Conservation (phyloP, 2,888 invertebrate genomes). For the Nezara viridula region DNA sequence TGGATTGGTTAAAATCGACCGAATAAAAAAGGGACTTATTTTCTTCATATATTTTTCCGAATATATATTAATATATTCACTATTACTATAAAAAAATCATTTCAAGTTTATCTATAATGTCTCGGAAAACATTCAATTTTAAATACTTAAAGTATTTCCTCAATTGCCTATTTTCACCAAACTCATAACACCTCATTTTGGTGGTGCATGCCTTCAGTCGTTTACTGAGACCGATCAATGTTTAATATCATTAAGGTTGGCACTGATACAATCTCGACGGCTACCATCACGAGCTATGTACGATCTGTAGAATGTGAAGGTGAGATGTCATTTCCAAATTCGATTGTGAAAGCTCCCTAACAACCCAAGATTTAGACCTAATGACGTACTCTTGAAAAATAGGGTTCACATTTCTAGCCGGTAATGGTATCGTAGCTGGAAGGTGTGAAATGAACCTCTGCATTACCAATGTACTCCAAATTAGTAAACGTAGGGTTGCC, state of each 20-base stretch:
- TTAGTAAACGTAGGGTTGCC: not conserved
- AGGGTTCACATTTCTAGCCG: not conserved
- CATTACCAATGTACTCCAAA: not conserved
- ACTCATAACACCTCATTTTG: too few relatives aligned
- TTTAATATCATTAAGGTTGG: not conserved
- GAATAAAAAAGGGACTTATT: too few relatives aligned
- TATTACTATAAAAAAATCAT: too few relatives aligned
- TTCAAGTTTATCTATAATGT: too few relatives aligned
- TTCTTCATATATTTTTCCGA: too few relatives aligned
- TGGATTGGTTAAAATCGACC: too few relatives aligned
- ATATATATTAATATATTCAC: too few relatives aligned
- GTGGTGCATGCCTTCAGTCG: not conserved
- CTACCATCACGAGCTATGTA: constrained; percentile 5
- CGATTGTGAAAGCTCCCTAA: not conserved
- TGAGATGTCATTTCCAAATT: not conserved
- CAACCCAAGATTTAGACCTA: not conserved
- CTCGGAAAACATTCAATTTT: too few relatives aligned
- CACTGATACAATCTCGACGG: not conserved
- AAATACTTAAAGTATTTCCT: too few relatives aligned
- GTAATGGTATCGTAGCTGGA: not conserved
- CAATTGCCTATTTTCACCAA: too few relatives aligned
- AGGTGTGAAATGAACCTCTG: not conserved
- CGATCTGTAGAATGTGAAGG: not conserved
- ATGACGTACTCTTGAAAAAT: not conserved
- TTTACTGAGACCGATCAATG: not conserved